Base-by-base conservation (phyloP, 2,113 vertebrate genomes). In the Leptocoma aspasia region DNA sequence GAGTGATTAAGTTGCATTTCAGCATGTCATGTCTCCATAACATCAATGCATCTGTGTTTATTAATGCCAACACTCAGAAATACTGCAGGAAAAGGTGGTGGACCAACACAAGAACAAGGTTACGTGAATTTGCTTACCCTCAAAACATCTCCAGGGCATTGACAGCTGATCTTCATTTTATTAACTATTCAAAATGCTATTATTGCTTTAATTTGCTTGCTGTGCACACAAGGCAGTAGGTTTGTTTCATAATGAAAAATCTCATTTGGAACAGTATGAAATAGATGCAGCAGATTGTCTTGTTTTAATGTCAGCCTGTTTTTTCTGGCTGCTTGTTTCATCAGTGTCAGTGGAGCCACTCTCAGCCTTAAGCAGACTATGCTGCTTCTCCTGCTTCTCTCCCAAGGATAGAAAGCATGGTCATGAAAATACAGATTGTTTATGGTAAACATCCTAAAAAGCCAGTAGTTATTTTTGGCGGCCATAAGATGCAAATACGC, bases 361-460 rank as follows among this genome's bases (percentile, higher is more conserved):
- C 78, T 94, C 87, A 91, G 90, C 81, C 87, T 64, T 14, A 44
- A 71, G 73, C 4, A 90, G 64, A 76, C 72, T 80, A 13, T 28
- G 45, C 60, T 87, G 83, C 60, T 94, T 94, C 72, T 86, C 76
- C 17, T 35, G 31, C 37, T 86, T 76, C 66, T 68, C 41, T 90
- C 68, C 37, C 57, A 64, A 65, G 66, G 45, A 93, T 31, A 76
- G 66, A 96, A 90, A 90, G 45, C 37, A 44, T 54, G 59, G 42
- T 61, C 47, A 73, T 70, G 64, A 72, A 93, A 95, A 95, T 80
- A 92, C 85, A 97, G 85, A 94, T 24, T 90, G 90, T 92, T 96
- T 92, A 90, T 20, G 21, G 50, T 91, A 95, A 95, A 86, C 54
- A 95, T 50, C 57, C 66, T 83, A 80, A 90, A 94, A 95, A 86